Base-by-base conservation (phyloP, 2,888 invertebrate species). In the Eilema depressum region DNA sequence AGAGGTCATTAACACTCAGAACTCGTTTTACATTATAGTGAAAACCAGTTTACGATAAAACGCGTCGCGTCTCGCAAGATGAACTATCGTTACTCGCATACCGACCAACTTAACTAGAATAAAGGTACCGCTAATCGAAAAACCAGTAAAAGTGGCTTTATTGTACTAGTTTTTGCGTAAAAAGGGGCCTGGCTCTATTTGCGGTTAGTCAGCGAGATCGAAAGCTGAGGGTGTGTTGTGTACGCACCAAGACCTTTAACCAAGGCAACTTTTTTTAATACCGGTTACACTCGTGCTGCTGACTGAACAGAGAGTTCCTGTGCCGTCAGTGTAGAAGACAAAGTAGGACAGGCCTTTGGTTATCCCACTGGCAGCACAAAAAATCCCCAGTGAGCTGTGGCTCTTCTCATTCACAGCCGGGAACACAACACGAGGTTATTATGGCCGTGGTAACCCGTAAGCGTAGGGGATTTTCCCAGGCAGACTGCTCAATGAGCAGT, bases 111-210 rank as follows among this genome's bases (percentile, higher is more conserved):
- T 10, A 53, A 53, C n/a, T 53, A 53, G 53, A 53, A 20, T 53
- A n/a, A 10, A 41, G 33, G 17, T 41, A 53, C 53, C 53, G 53
- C 53, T 53, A 53, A 53, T n/a, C 53, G 10, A 10, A 17, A 53
- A 53, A 20, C 53, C 53, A 53, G 53, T 53, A 53, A 53, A 53
- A 53, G 53, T n/a, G 53, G 53, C n/a, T 53, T 47, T 53, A 53
- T 8, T n/a, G 53, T n/a, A n/a, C 8, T 53, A 10, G 7, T 53
- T 53, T 47, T 47, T 53, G 20, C n/a, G n/a, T 10, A 53, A 10
- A 53, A 53, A n/a, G 53, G n/a, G 53, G 53, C 53, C n/a, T 53
- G 53, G 53, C 53, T n/a, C 7, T 47, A 20, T 20, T 47, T n/a
- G 53, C 53, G 8, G 53, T 53, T 53, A 53, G 47, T 47, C 47